Evolutionary conservation across 92 coral and sea anemone genomes (phyloP).

Genomic region (Actinernus sp.): DNA sequence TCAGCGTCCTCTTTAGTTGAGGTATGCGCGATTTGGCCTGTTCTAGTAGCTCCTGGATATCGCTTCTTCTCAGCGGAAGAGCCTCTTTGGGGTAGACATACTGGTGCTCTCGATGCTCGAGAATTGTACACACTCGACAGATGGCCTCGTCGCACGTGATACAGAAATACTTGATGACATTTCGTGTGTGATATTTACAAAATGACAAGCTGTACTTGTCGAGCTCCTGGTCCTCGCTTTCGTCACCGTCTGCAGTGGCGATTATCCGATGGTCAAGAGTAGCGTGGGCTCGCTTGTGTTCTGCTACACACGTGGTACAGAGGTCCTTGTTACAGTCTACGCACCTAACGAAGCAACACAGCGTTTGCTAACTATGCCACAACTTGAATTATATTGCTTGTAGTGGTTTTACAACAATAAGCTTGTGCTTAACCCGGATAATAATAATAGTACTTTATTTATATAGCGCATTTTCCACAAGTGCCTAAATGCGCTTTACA

Average conservation of each 20-base stretch:
- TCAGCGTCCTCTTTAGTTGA: constrained; percentile 79
- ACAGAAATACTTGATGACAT: constrained; percentile 97
- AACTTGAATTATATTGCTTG: too few relatives aligned
- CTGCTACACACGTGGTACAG: constrained; percentile 95
- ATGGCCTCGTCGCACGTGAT: constrained; percentile 97
- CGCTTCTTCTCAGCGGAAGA: constrained; percentile 82
- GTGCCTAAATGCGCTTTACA: too few relatives aligned
- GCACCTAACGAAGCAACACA: constrained; percentile 43
- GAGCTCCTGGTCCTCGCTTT: constrained; percentile 72
- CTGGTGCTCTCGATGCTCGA: constrained; percentile 96
- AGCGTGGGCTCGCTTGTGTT: constrained; percentile 95
- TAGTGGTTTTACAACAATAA: too few relatives aligned
- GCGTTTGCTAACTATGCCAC: too few relatives aligned
- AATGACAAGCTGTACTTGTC: constrained; percentile 92
- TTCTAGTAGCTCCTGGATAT: constrained; percentile 79
- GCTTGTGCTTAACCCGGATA: too few relatives aligned
- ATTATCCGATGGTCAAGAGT: constrained; percentile 94
- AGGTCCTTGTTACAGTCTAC: constrained; percentile 88
- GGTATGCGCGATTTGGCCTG: constrained; percentile 88
- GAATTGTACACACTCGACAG: constrained; percentile 96
- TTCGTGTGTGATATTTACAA: constrained; percentile 95
- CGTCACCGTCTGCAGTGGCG: constrained; percentile 67
- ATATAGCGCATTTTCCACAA: too few relatives aligned
- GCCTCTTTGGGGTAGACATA: constrained; percentile 98
- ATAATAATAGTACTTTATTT: too few relatives aligned